phyloP scores from a whole-genome alignment of 2,797 vertebrate species.

The Cetoscarus ocellatus region DNA sequence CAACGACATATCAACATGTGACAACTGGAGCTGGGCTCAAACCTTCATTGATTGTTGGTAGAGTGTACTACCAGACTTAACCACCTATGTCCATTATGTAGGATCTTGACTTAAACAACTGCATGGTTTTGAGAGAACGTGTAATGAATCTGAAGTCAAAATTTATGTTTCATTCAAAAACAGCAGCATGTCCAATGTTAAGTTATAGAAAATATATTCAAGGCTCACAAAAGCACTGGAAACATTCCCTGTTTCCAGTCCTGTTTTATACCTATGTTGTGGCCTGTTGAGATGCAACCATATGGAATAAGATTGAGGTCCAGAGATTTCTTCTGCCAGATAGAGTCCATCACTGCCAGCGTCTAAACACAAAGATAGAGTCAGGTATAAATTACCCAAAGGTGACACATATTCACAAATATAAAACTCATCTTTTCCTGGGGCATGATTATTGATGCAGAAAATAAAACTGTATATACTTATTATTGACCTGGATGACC shows the following conservation, averaged over 20 bases:
- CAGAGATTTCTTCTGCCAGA: slow-evolving; percentile 87
- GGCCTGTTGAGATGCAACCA: slow-evolving; percentile 87
- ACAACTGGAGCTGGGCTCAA: too few relatives aligned
- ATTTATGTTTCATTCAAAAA: too few relatives aligned
- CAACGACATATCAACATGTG: too few relatives aligned
- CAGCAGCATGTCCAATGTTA: too few relatives aligned
- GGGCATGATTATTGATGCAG: not conserved
- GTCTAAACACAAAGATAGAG: slow-evolving; percentile 64
- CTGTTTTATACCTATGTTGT: slow-evolving; percentile 79
- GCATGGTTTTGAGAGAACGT: too few relatives aligned
- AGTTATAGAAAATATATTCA: too few relatives aligned
- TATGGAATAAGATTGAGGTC: slow-evolving; percentile 86
- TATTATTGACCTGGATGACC: slow-evolving; percentile 80
- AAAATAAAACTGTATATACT: too few relatives aligned
- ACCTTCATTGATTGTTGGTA: too few relatives aligned
- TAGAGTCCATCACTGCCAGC: slow-evolving; percentile 85
- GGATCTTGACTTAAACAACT: too few relatives aligned
- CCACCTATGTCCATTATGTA: too few relatives aligned
- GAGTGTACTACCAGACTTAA: too few relatives aligned
- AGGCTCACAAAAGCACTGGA: not conserved
- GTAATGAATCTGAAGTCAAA: too few relatives aligned
- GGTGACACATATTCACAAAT: not conserved
- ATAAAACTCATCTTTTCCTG: not conserved
- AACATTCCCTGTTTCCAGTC: not conserved
- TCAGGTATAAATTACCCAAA: not conserved